Base-by-base conservation (phyloP, 2,888 invertebrate species). In the Margaritifera margaritifera region DNA sequence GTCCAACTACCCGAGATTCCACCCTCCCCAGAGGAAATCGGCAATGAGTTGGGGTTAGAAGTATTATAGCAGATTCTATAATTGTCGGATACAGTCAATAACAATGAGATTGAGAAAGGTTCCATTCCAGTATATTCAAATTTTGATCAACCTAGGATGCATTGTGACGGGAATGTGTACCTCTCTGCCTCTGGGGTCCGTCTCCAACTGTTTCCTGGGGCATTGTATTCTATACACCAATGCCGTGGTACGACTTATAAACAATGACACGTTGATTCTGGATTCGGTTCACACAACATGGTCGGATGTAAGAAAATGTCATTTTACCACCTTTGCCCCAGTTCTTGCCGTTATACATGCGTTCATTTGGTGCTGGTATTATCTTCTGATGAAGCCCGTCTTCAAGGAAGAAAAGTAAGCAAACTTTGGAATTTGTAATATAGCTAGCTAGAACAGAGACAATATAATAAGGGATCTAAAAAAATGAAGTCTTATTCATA, bases 311-410 rank as follows among this genome's bases (percentile, higher is more conserved):
- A 51, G 62, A 5, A 50, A 62, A 22, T 79, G 79, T 68, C 52
- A 60, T 24, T 77, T 62, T 58, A 59, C 66, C 2, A 79, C 71
- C 11, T 79, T 70, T 51, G 42, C 66, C 2, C 63, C 73, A 8
- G 68, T 79, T 19, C 62, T 72, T 4, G 75, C 69, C 1, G 63
- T 63, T 15, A 73, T 77, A 27, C 76, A 79, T 52, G 74, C 79
- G 3, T 75, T 79, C 56, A 77, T 79, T 19, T 79, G 78, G 78
- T 73, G 72, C 57, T 78, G 78, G 76, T 78, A 69, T 58, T 68
- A 68, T 51, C 51, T 75, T 50, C 64, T 73, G n/a, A 71, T 77
- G 71, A 74, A 71, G 62, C 15, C 54, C 0, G 66, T 65, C 24
- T 53, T 74, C 4, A 74, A 77, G 31, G 22, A 60, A 20, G 77